Evolutionary conservation across 2,797 vertebrate genomes (phyloP), one percentile per base, ranked within the genome.

Genomic region (Synanceia verrucosa): DNA sequence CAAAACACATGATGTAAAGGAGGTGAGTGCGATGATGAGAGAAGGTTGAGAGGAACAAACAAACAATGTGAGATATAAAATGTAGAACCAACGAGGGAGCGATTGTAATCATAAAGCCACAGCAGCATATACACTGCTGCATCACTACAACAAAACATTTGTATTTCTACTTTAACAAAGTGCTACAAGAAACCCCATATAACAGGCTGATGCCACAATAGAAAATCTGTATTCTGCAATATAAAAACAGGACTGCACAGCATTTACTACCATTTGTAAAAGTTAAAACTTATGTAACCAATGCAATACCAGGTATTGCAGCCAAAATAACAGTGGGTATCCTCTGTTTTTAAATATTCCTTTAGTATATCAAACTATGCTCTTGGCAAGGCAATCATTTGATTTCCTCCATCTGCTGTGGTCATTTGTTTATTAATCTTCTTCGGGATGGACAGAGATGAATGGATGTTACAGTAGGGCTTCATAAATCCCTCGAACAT

Each of bases 361-460:
- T 16, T 47, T 14, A 23, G 4, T 46, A 24, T 43, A 21, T 26
- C 19, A 4, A 28, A n/a, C 28, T 61, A 14, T 31, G 8, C 28
- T 72, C 37, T 70, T 69, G 63, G 47, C 67, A 34, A 12, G 64
- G 59, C 28, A 70, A n/a, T 65, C 28, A 52, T 65, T 56, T 70
- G 5, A 43, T 53, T 66, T 10, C 19, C 21, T 64, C 52, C 71
- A 83, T 78, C 75, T 83, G 76, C 28, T 77, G 26, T 7, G 14
- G 52, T 48, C 63, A 70, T 79, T 83, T 78, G 76, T 55, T 52
- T 81, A 58, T 75, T 52, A 55, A 73, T 73, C n/a, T n/a, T n/a
- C n/a, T n/a, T n/a, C n/a, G n/a, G n/a, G 78, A 78, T 52, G 57
- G 78, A 84, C 68, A 62, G 48, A 76, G 77, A 76, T 65, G 51